phyloP scores from a whole-genome alignment of 2,113 vertebrate genomes.

The Sclerurus mexicanus region DNA sequence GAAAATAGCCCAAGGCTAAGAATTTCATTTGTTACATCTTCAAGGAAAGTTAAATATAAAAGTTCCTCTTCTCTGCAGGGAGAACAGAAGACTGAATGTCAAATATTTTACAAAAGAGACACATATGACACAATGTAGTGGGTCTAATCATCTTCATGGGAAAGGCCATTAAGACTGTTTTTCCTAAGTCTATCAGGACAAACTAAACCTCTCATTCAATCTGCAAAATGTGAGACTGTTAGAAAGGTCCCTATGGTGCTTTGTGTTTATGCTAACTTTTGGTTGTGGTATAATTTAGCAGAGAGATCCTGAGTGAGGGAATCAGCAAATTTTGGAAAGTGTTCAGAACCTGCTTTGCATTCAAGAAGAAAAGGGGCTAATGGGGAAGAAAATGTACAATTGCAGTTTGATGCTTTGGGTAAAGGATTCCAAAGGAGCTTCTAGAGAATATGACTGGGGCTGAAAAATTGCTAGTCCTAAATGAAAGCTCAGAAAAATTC shows the following conservation, averaged over 20 bases:
- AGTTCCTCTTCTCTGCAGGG: conserved; percentile 87
- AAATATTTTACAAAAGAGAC: neutral
- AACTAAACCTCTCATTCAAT: neutral
- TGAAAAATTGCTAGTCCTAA: neutral
- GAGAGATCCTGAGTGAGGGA: neutral
- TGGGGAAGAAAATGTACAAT: neutral
- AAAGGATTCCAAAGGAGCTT: neutral
- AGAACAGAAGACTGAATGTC: conserved; percentile 1
- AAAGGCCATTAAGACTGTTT: neutral
- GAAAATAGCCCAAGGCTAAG: conserved; percentile 87
- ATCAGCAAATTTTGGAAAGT: neutral
- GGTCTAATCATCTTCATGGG: neutral
- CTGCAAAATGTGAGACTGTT: neutral
- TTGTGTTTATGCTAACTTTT: neutral
- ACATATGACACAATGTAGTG: neutral
- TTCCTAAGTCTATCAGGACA: neutral
- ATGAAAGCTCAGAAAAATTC: neutral
- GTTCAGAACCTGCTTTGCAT: neutral
- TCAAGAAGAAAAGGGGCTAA: neutral
- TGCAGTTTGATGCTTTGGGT: neutral
- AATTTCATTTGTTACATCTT: conserved; percentile 91
- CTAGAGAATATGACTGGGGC: neutral
- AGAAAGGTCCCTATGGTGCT: neutral
- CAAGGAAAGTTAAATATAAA: conserved; percentile 88
- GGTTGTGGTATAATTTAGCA: neutral